phyloP scores from a whole-genome alignment of 2,888 invertebrate genomes.

The Allacma fusca region DNA sequence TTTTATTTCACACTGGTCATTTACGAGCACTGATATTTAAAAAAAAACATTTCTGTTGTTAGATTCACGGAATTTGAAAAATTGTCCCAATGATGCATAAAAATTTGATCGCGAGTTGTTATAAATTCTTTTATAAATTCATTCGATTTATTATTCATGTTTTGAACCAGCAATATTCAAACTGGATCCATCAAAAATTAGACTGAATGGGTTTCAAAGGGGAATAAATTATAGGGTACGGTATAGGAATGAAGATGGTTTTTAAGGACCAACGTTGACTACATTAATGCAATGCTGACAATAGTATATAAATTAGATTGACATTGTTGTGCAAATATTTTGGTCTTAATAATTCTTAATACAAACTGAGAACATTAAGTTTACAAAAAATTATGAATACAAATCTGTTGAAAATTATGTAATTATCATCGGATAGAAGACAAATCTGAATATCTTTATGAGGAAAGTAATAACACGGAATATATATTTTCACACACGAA shows the following conservation, averaged over 20 bases:
- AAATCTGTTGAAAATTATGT: constrained; percentile 6
- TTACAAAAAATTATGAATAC: constrained; percentile 11
- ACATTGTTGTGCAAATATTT: constrained; percentile 14
- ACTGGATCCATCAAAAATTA: constrained; percentile 3
- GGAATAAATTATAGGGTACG: constrained; percentile 16
- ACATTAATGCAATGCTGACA: neutral
- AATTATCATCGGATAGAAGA: constrained; percentile 1
- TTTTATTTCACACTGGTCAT: too few species aligned
- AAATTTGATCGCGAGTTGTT: too few species aligned
- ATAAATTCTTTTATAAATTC: too few species aligned
- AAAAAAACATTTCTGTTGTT: too few species aligned
- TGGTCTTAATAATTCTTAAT: constrained; percentile 19
- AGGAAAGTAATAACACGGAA: neutral
- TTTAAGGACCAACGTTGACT: neutral
- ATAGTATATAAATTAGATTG: neutral
- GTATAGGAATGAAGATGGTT: constrained; percentile 5
- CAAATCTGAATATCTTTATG: constrained; percentile 8
- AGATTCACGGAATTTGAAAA: too few species aligned
- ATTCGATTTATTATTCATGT: constrained; percentile 22
- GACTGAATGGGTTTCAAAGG: neutral
- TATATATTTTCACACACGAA: too few species aligned
- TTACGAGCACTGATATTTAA: too few species aligned
- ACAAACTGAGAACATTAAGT: constrained; percentile 11
- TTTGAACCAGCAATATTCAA: constrained; percentile 30
- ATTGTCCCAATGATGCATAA: too few species aligned